Evolutionary conservation across 2,888 invertebrate species (phyloP).

Genomic region (Dysmachus trigonus): DNA sequence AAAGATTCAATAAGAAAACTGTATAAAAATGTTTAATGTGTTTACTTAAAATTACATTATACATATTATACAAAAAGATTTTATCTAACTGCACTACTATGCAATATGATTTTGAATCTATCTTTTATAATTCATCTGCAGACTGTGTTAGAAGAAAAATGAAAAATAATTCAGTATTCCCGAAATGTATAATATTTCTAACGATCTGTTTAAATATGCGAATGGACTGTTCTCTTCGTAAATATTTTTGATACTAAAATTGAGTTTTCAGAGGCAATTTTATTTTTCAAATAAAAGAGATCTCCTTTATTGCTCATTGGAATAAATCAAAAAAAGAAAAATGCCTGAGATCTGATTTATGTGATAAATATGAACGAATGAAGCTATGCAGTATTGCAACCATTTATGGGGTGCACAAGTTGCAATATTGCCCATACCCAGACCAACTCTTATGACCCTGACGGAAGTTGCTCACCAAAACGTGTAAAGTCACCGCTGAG

Average conservation of each 20-base stretch:
- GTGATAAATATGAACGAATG: not conserved
- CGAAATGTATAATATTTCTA: too few relatives aligned
- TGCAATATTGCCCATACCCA: not conserved
- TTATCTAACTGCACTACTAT: not conserved
- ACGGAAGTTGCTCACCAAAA: not conserved
- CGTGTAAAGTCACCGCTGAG: not conserved
- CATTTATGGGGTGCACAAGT: not conserved
- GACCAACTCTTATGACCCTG: not conserved
- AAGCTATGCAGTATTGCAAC: not conserved
- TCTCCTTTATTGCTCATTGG: not conserved
- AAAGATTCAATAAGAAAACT: too few relatives aligned
- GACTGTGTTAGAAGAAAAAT: too few relatives aligned
- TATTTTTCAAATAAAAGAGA: too few relatives aligned
- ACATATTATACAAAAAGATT: too few relatives aligned
- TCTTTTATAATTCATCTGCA: too few relatives aligned
- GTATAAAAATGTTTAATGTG: too few relatives aligned
- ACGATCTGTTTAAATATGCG: too few relatives aligned
- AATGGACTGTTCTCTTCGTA: too few relatives aligned
- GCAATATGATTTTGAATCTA: not conserved
- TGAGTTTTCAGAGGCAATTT: not conserved
- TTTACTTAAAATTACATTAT: too few relatives aligned
- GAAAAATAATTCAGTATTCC: too few relatives aligned
- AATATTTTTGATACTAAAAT: too few relatives aligned
- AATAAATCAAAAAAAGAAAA: not conserved
- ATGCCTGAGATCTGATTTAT: not conserved